A percentile compares a stretch with the other conserved stretches of the same genome.
These are phyloP conservation scores for Syncerus caffer DNA, from an alignment of 2,797 vertebrate genomes.

Conservation along the genomic window DNA sequence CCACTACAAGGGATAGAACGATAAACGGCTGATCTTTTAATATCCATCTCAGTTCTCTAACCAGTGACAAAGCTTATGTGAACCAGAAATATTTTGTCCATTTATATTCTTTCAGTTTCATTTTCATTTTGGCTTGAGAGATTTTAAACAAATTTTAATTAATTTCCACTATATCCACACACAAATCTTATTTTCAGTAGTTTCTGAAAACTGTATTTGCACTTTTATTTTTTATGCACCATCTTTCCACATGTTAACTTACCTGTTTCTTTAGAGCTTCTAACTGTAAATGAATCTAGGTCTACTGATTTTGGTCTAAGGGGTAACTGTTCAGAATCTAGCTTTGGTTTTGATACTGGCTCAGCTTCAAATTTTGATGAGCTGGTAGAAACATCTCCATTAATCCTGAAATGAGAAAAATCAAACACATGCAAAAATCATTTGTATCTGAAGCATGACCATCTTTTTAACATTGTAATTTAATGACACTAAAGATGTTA, in stretches of 20 bases:
- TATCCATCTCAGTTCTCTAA: neutral
- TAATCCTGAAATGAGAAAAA: slow-evolving; percentile 84
- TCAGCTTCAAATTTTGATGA: slow-evolving; percentile 92
- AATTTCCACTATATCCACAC: neutral
- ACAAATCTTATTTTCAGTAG: neutral
- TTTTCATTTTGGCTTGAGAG: slow-evolving; percentile 11
- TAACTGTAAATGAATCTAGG: slow-evolving; percentile 81
- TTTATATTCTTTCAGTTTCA: slow-evolving; percentile 2
- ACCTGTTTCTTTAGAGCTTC: slow-evolving; percentile 85
- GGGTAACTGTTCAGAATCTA: slow-evolving; percentile 82
- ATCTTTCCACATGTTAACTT: slow-evolving; percentile 56
- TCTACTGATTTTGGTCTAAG: slow-evolving; percentile 90
- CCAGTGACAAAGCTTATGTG: neutral
- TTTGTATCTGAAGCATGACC: neutral
- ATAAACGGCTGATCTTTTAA: neutral
- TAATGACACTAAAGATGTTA: slow-evolving; percentile 29
- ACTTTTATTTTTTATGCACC: neutral
- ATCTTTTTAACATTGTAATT: neutral
- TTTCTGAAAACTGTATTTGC: neutral
- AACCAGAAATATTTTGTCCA: neutral
- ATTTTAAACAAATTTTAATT: slow-evolving; percentile 8
- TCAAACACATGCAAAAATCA: neutral
- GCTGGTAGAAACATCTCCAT: slow-evolving; percentile 89
- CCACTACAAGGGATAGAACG: neutral
- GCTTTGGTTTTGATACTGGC: slow-evolving; percentile 85